These are phyloP conservation scores for Sarcophilus harrisii DNA, from an alignment of 2,797 vertebrate genomes.

Conservation along the genomic window DNA sequence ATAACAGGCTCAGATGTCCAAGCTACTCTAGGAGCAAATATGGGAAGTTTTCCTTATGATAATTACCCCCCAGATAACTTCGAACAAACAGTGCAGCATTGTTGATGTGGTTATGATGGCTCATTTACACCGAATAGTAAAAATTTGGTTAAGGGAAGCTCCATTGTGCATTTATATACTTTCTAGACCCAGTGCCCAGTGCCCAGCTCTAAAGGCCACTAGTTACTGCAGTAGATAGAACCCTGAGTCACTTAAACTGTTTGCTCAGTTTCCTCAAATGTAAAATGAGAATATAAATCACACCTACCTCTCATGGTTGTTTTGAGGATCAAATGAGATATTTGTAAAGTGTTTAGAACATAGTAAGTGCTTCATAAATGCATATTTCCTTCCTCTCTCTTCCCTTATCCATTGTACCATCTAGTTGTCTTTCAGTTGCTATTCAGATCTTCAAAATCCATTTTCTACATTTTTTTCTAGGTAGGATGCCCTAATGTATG, in stretches of 20 bases:
- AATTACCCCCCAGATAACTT: background rate
- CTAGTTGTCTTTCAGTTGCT: background rate
- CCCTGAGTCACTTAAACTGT: background rate
- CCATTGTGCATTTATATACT: background rate
- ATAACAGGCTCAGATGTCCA: background rate
- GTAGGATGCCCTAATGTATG: background rate
- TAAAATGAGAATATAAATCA: background rate
- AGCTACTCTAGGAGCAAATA: background rate
- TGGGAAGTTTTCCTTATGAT: background rate
- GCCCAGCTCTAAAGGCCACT: background rate
- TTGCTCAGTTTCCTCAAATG: background rate
- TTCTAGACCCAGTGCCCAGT: background rate
- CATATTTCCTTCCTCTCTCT: background rate
- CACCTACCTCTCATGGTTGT: background rate
- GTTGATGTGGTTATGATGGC: background rate
- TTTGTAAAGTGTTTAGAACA: background rate
- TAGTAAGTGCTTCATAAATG: background rate
- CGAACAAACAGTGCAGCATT: background rate
- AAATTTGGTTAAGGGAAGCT: background rate
- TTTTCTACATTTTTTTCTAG: background rate
- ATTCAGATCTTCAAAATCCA: background rate
- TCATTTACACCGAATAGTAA: background rate
- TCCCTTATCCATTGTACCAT: background rate
- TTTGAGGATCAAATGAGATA: background rate
- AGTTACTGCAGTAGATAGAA: background rate